Evolutionary conservation across 2,888 invertebrate genomes (phyloP).

Genomic region (Dasysyrphus tricinctus): DNA sequence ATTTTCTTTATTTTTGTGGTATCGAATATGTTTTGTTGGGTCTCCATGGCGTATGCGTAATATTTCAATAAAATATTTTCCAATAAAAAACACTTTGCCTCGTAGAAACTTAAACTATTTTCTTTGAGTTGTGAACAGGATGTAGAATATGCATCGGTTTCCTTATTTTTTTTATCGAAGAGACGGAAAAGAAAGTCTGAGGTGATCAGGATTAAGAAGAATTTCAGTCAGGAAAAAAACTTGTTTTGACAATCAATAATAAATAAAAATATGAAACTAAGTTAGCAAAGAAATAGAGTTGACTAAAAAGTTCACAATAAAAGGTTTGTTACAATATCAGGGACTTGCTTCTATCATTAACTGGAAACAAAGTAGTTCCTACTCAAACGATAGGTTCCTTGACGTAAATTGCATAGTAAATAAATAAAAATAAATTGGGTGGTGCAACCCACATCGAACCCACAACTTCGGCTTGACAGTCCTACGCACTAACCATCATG

Average conservation of each 20-base stretch:
- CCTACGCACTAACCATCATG: too few relatives aligned
- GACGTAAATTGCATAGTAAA: too few relatives aligned
- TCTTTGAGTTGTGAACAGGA: constrained; percentile 17
- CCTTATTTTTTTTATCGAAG: not conserved
- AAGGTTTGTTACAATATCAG: not conserved
- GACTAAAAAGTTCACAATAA: not conserved
- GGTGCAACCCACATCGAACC: too few relatives aligned
- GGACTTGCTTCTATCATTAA: too few relatives aligned
- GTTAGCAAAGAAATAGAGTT: not conserved
- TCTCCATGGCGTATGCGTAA: constrained; percentile 43
- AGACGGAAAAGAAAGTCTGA: not conserved
- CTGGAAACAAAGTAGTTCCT: too few relatives aligned
- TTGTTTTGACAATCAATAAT: not conserved
- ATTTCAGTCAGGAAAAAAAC: not conserved
- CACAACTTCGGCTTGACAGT: too few relatives aligned
- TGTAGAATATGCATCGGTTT: not conserved
- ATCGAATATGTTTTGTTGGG: not conserved
- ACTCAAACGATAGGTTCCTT: too few relatives aligned
- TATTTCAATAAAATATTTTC: constrained; percentile 54
- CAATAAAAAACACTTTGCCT: constrained; percentile 21
- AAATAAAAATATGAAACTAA: not conserved
- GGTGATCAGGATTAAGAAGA: not conserved
- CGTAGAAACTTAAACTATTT: constrained; percentile 51
- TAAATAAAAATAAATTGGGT: too few relatives aligned
- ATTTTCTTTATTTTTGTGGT: not conserved